Conservation (phyloP, 2,797 vertebrate genomes). For the Tauraco hartlaubi region DNA sequence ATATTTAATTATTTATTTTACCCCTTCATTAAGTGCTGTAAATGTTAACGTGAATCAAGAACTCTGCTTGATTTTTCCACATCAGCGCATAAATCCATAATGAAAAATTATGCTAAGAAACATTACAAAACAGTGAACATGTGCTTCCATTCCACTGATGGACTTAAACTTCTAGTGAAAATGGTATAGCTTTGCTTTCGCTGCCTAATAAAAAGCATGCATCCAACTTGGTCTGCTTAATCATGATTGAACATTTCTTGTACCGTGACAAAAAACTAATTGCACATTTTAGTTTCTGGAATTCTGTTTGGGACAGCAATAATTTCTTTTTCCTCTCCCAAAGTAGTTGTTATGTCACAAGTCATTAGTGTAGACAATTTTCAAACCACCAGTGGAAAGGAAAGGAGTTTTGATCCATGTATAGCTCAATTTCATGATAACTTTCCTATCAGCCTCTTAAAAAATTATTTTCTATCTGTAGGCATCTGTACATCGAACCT, state of each 20-base stretch:
- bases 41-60: conserved; percentile 46
- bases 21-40: conserved; percentile 71
- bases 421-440: conserved; percentile 34
- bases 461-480: conserved; percentile 63
- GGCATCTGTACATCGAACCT: conserved; percentile 35
- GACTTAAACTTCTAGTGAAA: conserved; percentile 69
- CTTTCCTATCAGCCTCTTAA: conserved; percentile 50
- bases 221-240: conserved; percentile 71
- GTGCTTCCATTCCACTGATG: conserved; percentile 74
- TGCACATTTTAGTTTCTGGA: conserved; percentile 56
- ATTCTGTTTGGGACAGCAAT: conserved; percentile 34
- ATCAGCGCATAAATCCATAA: conserved; percentile 49
- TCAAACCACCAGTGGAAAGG: conserved; percentile 68
- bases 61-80: conserved; percentile 70
- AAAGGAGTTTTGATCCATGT: conserved; percentile 67
- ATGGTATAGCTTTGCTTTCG: conserved; percentile 66
- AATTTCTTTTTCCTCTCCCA: conserved; percentile 41
- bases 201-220: conserved; percentile 76
- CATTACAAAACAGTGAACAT: conserved; percentile 50
- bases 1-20: conserved; percentile 57
- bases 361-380: conserved; percentile 46
- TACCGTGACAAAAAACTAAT: conserved; percentile 68
- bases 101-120: conserved; percentile 48
- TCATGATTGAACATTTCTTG: conserved; percentile 70
- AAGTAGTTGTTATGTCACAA: conserved; percentile 33